Base-by-base conservation (phyloP, 2,797 vertebrate species). In the Synaphobranchus kaupii region DNA sequence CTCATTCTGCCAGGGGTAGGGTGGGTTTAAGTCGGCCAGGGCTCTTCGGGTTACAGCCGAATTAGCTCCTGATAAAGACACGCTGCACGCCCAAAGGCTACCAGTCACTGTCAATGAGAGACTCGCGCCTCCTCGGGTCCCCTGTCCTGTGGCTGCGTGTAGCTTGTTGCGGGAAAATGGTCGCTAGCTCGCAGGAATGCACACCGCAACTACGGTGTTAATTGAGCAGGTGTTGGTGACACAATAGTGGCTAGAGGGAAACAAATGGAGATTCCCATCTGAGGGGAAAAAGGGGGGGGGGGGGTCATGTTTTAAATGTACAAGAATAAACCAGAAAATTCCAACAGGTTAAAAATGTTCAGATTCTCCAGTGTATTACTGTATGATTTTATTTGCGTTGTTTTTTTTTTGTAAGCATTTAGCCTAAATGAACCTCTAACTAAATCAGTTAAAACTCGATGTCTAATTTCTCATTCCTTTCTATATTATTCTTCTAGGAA, bases 1-100 rank as follows among this genome's bases (percentile, higher is more conserved):
- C 73, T 78, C 73, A 78, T 78, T 78, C 73, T 78, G 73, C 73
- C 73, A 78, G 17, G 28, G 73, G 31, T 39, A 44, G 4, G 73
- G 39, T 5, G 73, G 73, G 73, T 22, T 0, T 20, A 78, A 44
- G 1, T 71, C 28, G 66, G 73, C 39, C 73, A 44, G 73, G 73
- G 34, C 34, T 78, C 13, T 1, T 44, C 1, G 39, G 73, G 31
- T 44, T 44, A 47, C 73, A 12, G 15, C 34, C 8, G 39, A 34
- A 78, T 78, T 78, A 78, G 73, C 73, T 44, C 73, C 34, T 22
- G 34, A 17, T 78, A 78, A 78, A 34, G 34, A 78, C 39, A 17
- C 20, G 73, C 34, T 5, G 17, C 15, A 10, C 17, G 39, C 73
- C 39, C 34, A 22, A 47, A 78, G 73, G 73, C 73, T 44, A 44